A percentile compares a stretch with the other conserved stretches of the same genome.
Conservation (phyloP, 23 tunicate genomes). For the Styela clava region DNA sequence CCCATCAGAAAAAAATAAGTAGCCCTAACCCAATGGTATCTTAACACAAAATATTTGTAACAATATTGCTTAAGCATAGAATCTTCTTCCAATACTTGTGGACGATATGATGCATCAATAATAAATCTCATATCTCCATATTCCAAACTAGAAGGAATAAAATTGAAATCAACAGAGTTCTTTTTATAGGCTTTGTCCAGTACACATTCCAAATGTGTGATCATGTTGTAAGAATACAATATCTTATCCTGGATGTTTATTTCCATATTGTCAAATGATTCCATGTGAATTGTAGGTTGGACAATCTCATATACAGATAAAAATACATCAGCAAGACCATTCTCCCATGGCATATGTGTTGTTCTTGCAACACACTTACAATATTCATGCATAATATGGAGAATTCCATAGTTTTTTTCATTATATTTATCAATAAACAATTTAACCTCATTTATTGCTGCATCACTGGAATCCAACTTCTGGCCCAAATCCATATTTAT, state of each 20-base stretch:
- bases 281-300: conserved; percentile 1
- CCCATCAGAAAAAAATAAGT: conserved; percentile 10
- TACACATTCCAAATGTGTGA: conserved; percentile 13
- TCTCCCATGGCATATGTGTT: conserved; percentile 10
- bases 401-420: conserved; percentile 13
- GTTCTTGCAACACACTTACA: not conserved
- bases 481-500: not conserved
- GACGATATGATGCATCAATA: conserved; percentile 20
- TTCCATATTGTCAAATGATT: not conserved
- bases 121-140: conserved; percentile 7
- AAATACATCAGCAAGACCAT: conserved; percentile 9
- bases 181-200: conserved; percentile 2
- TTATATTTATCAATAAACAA: conserved; percentile 14
- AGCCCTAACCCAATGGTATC: conserved; percentile 29
- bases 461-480: not conserved
- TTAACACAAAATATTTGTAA: conserved; percentile 3
- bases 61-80: conserved; percentile 9
- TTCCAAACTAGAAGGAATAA: conserved; percentile 1
- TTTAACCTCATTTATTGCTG: not conserved
- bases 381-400: not conserved
- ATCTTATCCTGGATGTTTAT: not conserved
- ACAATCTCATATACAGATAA: not conserved
- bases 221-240: conserved; percentile 11
- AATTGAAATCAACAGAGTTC: conserved; percentile 14
- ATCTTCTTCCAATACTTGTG: conserved; percentile 10